Evolutionary conservation across 1,140 invertebrate species (phyloP).

Genomic region (Campoletis sonorensis): DNA sequence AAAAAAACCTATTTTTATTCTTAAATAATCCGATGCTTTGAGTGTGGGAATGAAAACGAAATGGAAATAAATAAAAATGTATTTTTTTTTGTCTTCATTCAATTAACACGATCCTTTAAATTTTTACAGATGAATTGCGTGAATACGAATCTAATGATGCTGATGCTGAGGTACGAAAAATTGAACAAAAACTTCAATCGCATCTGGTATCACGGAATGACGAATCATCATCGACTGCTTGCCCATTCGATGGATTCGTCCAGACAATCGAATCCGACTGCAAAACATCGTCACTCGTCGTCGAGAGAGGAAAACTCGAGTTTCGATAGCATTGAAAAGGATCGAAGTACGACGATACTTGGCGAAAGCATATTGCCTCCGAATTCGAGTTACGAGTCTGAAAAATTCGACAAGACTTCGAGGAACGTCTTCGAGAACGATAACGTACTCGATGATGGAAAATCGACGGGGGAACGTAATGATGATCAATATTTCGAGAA

Average conservation of each 20-base stretch:
- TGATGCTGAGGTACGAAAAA: slow-evolving; percentile 62
- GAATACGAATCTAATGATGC: slow-evolving; percentile 56
- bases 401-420: not conserved
- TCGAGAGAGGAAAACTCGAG: not conserved
- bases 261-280: not conserved
- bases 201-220: slow-evolving; percentile 13
- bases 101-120: no score
- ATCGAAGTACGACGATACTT: not conserved
- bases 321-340: not conserved
- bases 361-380: not conserved
- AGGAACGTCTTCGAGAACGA: not conserved
- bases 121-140: slow-evolving; percentile 62
- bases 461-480: not conserved
- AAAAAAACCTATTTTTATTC: no score
- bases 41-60: no score
- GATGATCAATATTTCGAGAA: slow-evolving; percentile 11
- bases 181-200: slow-evolving; percentile 58
- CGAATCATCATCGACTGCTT: not conserved
- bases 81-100: no score
- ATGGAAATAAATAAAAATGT: no score
- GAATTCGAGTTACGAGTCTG: not conserved
- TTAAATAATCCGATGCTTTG: no score
- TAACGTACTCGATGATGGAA: not conserved
- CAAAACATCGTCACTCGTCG: slow-evolving; percentile 15
- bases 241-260: not conserved